Evolutionary conservation across 37 sponge, comb jelly and placozoan genomes (phyloP).

Genomic region (Amphimedon queenslandica): DNA sequence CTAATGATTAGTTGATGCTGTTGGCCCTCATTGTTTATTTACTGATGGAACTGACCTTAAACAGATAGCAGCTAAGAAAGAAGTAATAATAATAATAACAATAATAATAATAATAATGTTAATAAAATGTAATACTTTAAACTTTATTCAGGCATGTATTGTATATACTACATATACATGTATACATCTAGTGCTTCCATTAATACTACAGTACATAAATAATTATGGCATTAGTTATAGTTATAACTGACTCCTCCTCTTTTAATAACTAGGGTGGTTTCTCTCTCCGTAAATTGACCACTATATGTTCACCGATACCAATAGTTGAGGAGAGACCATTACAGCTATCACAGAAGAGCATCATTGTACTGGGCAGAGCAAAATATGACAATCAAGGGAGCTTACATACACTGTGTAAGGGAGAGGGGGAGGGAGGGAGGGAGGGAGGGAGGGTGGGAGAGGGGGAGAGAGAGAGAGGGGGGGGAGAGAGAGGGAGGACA

Average conservation of each 20-base stretch:
- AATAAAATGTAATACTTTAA: too few relatives aligned
- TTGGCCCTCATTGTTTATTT: conserved; percentile 60
- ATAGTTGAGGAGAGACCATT: conserved; percentile 47
- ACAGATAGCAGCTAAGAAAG: conserved; percentile 65
- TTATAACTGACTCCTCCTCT: too few relatives aligned
- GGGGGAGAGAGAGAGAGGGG: too few relatives aligned
- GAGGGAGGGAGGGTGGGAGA: too few relatives aligned
- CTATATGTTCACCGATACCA: conserved; percentile 35
- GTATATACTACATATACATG: too few relatives aligned
- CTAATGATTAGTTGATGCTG: conserved; percentile 37
- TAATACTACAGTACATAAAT: too few relatives aligned
- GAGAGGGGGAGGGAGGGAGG: too few relatives aligned
- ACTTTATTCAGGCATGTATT: too few relatives aligned
- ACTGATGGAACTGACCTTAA: conserved; percentile 41
- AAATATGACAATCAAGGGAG: conserved; percentile 32
- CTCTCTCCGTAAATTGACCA: conserved; percentile 42
- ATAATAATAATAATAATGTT: too few relatives aligned
- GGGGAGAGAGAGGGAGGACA: not conserved
- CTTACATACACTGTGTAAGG: conserved; percentile 51
- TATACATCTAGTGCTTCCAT: too few relatives aligned
- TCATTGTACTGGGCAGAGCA: conserved; percentile 43
- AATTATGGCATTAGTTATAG: too few relatives aligned
- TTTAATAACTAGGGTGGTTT: conserved; percentile 46
- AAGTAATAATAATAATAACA: too few relatives aligned
- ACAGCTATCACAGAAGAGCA: conserved; percentile 63